These are phyloP conservation scores for Serripes groenlandicus DNA, from an alignment of 2,888 invertebrate species.

Conservation along the genomic window DNA sequence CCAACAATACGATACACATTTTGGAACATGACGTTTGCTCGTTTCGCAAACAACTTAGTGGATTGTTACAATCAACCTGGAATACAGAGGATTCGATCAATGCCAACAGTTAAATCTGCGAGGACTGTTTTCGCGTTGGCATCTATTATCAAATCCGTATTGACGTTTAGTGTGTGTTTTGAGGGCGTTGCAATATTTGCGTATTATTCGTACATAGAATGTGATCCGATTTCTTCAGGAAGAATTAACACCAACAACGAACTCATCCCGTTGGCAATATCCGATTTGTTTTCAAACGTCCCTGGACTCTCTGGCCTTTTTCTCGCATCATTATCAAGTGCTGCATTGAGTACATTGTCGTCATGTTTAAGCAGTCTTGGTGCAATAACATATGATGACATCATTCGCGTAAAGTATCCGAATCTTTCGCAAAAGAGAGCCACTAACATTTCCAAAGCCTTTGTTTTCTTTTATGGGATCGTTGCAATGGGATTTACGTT, in stretches of 20 bases:
- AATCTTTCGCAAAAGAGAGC: constrained; percentile 18
- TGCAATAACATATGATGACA: constrained; percentile 38
- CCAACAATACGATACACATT: constrained; percentile 47
- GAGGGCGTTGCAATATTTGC: constrained; percentile 53
- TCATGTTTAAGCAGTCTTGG: constrained; percentile 47
- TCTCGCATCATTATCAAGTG: constrained; percentile 50
- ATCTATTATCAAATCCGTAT: constrained; percentile 13
- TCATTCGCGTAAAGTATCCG: constrained; percentile 19
- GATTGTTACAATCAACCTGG: constrained; percentile 37
- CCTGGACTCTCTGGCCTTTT: constrained; percentile 56
- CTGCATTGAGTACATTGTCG: constrained; percentile 57
- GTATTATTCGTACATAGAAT: constrained; percentile 35
- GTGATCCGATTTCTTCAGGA: constrained; percentile 40
- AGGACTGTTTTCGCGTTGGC: constrained; percentile 21
- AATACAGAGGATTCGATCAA: constrained; percentile 46
- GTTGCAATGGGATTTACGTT: constrained; percentile 39
- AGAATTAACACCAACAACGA: constrained; percentile 39
- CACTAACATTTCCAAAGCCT: constrained; percentile 16
- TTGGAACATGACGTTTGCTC: constrained; percentile 39
- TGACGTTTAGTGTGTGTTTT: background rate
- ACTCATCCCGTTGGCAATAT: constrained; percentile 37
- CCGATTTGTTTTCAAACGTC: constrained; percentile 37
- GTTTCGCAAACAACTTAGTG: constrained; percentile 17
- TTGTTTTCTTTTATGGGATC: constrained; percentile 24
- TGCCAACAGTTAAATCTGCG: constrained; percentile 15